Conservation (phyloP, 2,113 vertebrate genomes). For the Sapajus apella region DNA sequence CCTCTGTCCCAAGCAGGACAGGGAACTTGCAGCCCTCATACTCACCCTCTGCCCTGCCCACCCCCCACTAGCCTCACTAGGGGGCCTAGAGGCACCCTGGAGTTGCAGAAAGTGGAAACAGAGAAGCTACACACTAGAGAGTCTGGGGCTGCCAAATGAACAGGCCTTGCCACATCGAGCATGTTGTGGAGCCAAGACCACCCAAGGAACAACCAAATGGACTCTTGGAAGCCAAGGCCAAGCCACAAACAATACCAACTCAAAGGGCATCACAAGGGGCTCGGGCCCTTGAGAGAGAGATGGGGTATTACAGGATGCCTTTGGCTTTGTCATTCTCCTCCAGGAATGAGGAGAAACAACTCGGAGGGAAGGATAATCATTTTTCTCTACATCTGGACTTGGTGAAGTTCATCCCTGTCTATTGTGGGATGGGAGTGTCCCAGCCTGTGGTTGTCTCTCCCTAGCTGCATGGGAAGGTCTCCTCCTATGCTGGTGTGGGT, state of each 20-base stretch:
- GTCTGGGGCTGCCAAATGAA: slow-evolving; percentile 52
- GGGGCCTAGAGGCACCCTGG: background rate
- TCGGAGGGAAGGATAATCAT: fast-evolving
- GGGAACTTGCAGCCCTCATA: background rate
- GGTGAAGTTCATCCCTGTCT: background rate
- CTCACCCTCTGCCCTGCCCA: background rate
- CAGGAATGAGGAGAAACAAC: background rate
- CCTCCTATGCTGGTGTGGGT: fast-evolving
- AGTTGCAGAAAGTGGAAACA: background rate
- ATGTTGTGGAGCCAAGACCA: slow-evolving; percentile 63
- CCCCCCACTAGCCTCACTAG: background rate
- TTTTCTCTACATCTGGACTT: background rate
- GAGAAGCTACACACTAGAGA: background rate
- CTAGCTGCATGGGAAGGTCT: background rate
- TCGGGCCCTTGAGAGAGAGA: background rate
- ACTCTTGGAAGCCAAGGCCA: slow-evolving; percentile 64
- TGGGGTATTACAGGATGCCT: background rate
- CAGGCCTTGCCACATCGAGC: slow-evolving; percentile 54
- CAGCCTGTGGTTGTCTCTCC: background rate
- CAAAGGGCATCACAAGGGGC: background rate
- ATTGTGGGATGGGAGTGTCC: fast-evolving
- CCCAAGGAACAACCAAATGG: slow-evolving; percentile 77
- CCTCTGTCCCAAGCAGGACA: background rate
- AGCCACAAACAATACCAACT: background rate
- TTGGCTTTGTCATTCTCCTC: background rate